phyloP scores from a whole-genome alignment of 2,113 vertebrate genomes.

The Channa maculata region DNA sequence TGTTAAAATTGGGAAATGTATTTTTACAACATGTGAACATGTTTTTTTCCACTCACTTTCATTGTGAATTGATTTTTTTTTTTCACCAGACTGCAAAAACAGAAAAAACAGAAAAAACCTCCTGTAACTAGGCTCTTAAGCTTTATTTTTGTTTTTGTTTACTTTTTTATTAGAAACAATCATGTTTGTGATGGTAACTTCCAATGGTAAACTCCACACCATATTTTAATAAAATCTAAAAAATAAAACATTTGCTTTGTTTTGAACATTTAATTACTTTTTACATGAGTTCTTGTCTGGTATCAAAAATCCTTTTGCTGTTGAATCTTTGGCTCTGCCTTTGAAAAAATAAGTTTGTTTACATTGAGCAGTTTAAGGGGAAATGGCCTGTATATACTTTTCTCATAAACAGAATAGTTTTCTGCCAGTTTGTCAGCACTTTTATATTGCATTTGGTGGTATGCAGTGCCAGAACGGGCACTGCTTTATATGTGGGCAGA shows the following conservation, averaged over 20 bases:
- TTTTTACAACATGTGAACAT: conserved; percentile 87
- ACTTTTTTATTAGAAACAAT: conserved; percentile 91
- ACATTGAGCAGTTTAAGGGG: background rate
- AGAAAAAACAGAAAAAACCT: conserved; percentile 66
- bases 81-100: conserved; percentile 86
- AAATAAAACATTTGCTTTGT: conserved; percentile 63
- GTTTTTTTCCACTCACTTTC: conserved; percentile 76
- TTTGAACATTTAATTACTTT: background rate
- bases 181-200: conserved; percentile 90
- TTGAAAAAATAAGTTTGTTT: background rate
- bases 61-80: conserved; percentile 80
- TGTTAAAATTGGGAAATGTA: conserved; percentile 86
- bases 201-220: conserved; percentile 88
- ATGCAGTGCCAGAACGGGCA: conserved; percentile 45
- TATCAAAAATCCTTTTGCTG: background rate
- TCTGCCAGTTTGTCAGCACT: conserved; percentile 43
- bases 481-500: conserved; percentile 63
- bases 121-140: conserved; percentile 88
- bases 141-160: conserved; percentile 87
- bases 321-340: conserved; percentile 6
- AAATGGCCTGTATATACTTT: conserved; percentile 17
- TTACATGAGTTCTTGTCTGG: background rate
- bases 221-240: conserved; percentile 90
- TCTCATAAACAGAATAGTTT: conserved; percentile 61
- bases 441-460: conserved; percentile 41